phyloP scores from a whole-genome alignment of 2,113 vertebrate genomes.

The Pandion haliaetus region DNA sequence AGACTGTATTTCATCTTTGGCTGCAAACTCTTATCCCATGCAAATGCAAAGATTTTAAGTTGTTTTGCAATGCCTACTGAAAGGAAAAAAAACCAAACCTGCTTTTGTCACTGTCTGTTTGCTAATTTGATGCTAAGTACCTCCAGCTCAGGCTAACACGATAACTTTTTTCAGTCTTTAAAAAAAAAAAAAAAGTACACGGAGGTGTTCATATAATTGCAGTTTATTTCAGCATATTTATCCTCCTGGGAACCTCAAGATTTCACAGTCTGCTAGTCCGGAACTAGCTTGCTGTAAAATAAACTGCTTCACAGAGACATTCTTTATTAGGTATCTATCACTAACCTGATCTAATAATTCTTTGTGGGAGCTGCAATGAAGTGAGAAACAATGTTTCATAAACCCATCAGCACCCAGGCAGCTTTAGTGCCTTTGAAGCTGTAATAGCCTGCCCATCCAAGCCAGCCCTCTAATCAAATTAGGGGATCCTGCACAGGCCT shows the following conservation, averaged over 20 bases:
- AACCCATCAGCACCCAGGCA: conserved; percentile 54
- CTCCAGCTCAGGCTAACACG: not conserved
- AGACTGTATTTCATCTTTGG: not conserved
- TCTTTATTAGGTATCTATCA: conserved; percentile 59
- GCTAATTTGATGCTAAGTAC: not conserved
- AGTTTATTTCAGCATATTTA: conserved; percentile 46
- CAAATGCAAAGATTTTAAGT: not conserved
- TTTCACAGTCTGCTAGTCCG: conserved; percentile 44
- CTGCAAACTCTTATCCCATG: not conserved
- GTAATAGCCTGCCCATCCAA: conserved; percentile 29
- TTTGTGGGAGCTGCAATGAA: conserved; percentile 54
- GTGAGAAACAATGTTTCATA: conserved; percentile 69
- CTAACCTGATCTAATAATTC: conserved; percentile 56
- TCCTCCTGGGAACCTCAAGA: conserved; percentile 36
- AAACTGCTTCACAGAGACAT: conserved; percentile 40
- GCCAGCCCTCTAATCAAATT: conserved; percentile 50
- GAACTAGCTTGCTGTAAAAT: conserved; percentile 49
- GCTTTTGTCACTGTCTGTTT: not conserved
- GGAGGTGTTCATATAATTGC: conserved; percentile 21
- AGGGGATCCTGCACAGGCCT: not conserved
- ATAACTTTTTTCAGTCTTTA: not conserved
- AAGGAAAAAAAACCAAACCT: not conserved
- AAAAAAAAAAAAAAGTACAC: not conserved
- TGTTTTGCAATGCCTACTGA: not conserved
- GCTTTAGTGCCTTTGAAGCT: conserved; percentile 42